Evolutionary conservation across 2,797 vertebrate species (phyloP), one percentile per base, ranked within the genome.

Genomic region (Cossypha caffra): DNA sequence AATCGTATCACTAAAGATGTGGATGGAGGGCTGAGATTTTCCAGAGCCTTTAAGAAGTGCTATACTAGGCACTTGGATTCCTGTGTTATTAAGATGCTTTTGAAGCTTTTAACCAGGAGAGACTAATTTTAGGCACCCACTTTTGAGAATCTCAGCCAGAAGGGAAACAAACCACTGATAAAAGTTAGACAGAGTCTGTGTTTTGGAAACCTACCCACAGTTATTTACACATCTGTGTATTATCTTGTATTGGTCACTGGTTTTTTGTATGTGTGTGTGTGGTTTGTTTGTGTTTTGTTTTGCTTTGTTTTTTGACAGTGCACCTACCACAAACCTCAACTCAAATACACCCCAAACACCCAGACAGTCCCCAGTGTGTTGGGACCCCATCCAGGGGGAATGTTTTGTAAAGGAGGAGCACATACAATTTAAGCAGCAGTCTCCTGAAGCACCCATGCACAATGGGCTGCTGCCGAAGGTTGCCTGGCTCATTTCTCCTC

Each of bases 21-120:
- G 83, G 74, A 76, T 64, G 71, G 57, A 85, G 18, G 37, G 38
- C 40, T 96, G 95, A 95, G 68, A 47, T 71, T 95, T 92, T 96
- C 90, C 95, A 94, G 94, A 96, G 74, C 86, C 86, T 87, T 93
- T 58, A 91, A 85, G 86, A 86, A 95, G 82, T 74, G 67, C 88
- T 95, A 77, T 74, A 52, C 3, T 21, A 77, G 78, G 50, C 75
- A 61, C 76, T 91, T 83, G 35, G 85, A 89, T 77, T 96, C 75
- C 85, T 86, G 45, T 61, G 72, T 95, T 95, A 90, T 87, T 93
- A 91, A 94, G 84, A 91, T 82, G 48, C 88, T 96, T 96, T 94
- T 87, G 86, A 96, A 95, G 84, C 57, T 92, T 94, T 91, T 95
- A 77, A 63, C 48, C 42, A 31, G 71, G 72, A 80, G 61, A 93